Evolutionary conservation across 2,797 vertebrate genomes (phyloP), one percentile per base, ranked within the genome.

Genomic region (Hypotaenidia philippensis): DNA sequence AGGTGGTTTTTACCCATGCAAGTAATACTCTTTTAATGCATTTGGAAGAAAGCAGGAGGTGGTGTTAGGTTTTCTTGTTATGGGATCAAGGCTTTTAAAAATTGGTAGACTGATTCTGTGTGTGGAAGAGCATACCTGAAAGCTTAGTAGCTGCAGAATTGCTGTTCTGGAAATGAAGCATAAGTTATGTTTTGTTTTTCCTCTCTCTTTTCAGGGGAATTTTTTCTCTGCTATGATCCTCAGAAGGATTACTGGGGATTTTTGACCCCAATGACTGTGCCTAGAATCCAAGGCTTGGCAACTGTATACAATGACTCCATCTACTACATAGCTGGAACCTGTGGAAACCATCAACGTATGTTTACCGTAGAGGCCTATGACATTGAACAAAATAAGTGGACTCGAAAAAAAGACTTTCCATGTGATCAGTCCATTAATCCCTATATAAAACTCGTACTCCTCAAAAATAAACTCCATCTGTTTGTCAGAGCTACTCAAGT

Each of bases 401-500:
- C 98, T 98, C 98, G 98, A 34, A 99, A 98, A 94, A 98, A 98
- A 95, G 99, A 99, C 96, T 99, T 99, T 83, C 99, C 99, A 0
- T 99, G 99, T 10, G 99, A 99, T 95, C 99, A 99, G 94, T 99
- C 99, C 94, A 99, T 99, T 72, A 99, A 99, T 91, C 99, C 99
- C 0, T 99, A 99, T 74, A 99, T 99, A 85, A 99, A 99, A 98
- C 99, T 99, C 8, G 98, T 99, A 90, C 97, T 99, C 91, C 98
- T 99, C 94, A 99, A 99, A 93, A 99, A 99, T 89, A 98, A 98
- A 97, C 98, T 99, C 53, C 99, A 99, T 94, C 98, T 99, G 93
- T 99, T 99, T 92, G 99, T 99, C 61, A 98, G 99, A 91, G 99
- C 99, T 95, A 99, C 99, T 57, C 99, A 99, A 98, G 99, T 99